Evolutionary conservation across 1,140 invertebrate species (phyloP), one percentile per base, ranked within the genome.

Genomic region (Scaptomyza graminum): DNA sequence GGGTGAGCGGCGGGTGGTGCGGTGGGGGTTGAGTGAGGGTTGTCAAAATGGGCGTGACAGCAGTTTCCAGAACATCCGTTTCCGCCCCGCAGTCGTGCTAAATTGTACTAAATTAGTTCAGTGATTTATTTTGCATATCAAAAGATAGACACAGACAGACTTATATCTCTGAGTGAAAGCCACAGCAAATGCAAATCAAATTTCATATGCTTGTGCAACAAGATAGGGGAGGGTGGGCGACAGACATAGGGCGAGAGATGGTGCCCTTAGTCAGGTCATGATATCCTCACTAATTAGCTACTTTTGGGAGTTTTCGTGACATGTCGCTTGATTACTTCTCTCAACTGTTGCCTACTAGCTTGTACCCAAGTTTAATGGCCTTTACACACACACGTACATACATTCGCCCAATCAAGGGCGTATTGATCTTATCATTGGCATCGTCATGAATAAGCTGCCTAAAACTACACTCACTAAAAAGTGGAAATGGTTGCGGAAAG

Each of bases 251-350:
- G 13, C 1, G 12, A 12, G 1, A n/a, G 31, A 37, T 3, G 8
- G 12, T 13, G 25, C 49, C 3, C 15, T 50, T 15, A 51, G 56
- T 37, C 28, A 52, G 55, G 55, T 59, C 57, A 74, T 73, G 56
- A 80, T 74, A 78, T 60, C 37, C 51, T 54, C 76, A 72, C 67
- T 81, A 77, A 84, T 84, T 84, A 84, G 83, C 76, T 76, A 57
- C 76, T 57, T 70, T 84, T 74, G 68, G 68, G 68, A 84, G 76
- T 74, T 70, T 76, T 54, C 69, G 66, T 71, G 50, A 78, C 63
- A 69, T 75, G 75, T 79, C 79, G 62, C 61, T 79, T 84, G 80
- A 84, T 84, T 84, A 84, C 76, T 72, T 79, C 57, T 31, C 64
- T 43, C 57, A 67, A 54, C 51, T 52, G 68, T 49, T 62, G 31